Percentiles rank a stretch among this genome's conserved stretches.
Evolutionary conservation across 2,113 vertebrate genomes (phyloP).

Genomic region (Desmodus rotundus): DNA sequence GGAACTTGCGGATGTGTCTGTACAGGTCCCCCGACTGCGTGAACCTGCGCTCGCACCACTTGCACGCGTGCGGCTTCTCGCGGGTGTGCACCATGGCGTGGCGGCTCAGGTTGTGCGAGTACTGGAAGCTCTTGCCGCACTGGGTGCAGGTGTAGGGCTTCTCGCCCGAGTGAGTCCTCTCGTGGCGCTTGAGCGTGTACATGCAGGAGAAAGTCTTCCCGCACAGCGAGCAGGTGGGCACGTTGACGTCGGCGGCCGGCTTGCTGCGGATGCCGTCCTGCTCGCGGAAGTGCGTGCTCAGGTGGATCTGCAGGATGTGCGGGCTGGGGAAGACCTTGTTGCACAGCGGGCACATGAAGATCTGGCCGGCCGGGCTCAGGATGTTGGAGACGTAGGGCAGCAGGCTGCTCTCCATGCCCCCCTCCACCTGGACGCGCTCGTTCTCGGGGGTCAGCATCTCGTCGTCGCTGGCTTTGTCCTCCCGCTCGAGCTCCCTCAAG

Average conservation of each 20-base stretch:
- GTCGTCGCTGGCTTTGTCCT: slow-evolving; percentile 93
- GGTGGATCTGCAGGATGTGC: slow-evolving; percentile 98
- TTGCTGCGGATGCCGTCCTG: slow-evolving; percentile 98
- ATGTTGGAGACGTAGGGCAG: slow-evolving; percentile 98
- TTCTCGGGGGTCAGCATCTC: slow-evolving; percentile 92
- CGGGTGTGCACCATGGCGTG: slow-evolving; percentile 99
- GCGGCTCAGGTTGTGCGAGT: slow-evolving; percentile 99
- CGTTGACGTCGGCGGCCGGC: slow-evolving; percentile 96
- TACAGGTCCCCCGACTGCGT: slow-evolving; percentile 99
- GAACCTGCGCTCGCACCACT: slow-evolving; percentile 99
- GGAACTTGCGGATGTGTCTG: slow-evolving; percentile 99
- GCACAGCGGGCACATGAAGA: slow-evolving; percentile 99
- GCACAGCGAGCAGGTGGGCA: slow-evolving; percentile 98
- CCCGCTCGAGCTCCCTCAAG: slow-evolving; percentile 94
- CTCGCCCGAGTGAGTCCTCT: slow-evolving; percentile 99
- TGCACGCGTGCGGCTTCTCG: slow-evolving; percentile 99
- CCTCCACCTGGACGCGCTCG: slow-evolving; percentile 91
- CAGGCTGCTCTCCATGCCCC: slow-evolving; percentile 91
- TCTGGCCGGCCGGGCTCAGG: slow-evolving; percentile 95
- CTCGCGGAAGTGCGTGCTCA: slow-evolving; percentile 99
- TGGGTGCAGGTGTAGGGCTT: slow-evolving; percentile 99
- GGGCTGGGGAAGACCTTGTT: slow-evolving; percentile 99
- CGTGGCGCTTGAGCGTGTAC: slow-evolving; percentile 99
- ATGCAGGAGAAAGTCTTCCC: slow-evolving; percentile 99
- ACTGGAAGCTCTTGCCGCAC: slow-evolving; percentile 99